Evolutionary conservation across 2,888 invertebrate species (phyloP).

Genomic region (Vesta saturnalis): DNA sequence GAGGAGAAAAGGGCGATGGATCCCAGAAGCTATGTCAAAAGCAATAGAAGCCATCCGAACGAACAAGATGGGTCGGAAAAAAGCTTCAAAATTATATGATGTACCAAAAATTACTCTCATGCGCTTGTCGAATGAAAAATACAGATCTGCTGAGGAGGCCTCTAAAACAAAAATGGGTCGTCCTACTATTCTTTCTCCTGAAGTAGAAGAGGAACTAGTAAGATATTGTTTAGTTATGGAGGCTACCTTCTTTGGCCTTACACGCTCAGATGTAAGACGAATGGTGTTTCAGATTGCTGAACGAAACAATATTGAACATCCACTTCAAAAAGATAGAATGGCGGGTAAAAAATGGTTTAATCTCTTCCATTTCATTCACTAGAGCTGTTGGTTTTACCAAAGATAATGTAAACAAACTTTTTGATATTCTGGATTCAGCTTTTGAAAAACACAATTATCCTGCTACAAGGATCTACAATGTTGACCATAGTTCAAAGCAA

Average conservation of each 20-base stretch:
- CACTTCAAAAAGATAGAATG: background rate
- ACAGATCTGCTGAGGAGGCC: background rate
- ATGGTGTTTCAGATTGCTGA: background rate
- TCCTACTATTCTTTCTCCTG: background rate
- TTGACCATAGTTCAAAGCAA: background rate
- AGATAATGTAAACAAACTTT: slow-evolving; percentile 1
- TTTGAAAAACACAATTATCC: background rate
- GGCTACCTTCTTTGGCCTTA: background rate
- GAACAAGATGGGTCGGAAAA: background rate
- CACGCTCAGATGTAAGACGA: background rate
- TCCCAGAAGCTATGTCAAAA: no score
- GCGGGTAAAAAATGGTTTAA: background rate
- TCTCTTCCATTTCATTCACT: background rate
- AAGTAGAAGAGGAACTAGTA: background rate
- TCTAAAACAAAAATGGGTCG: background rate
- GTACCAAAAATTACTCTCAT: background rate
- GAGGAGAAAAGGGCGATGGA: no score
- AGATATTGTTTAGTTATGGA: background rate
- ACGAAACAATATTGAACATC: background rate
- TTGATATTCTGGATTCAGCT: background rate
- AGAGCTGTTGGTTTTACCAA: slow-evolving; percentile 3
- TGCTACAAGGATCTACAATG: background rate
- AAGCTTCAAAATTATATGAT: background rate
- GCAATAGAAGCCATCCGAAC: background rate
- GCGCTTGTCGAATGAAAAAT: background rate